Conservation (phyloP, 1,140 invertebrate species). For the Oryctes rhinoceros region DNA sequence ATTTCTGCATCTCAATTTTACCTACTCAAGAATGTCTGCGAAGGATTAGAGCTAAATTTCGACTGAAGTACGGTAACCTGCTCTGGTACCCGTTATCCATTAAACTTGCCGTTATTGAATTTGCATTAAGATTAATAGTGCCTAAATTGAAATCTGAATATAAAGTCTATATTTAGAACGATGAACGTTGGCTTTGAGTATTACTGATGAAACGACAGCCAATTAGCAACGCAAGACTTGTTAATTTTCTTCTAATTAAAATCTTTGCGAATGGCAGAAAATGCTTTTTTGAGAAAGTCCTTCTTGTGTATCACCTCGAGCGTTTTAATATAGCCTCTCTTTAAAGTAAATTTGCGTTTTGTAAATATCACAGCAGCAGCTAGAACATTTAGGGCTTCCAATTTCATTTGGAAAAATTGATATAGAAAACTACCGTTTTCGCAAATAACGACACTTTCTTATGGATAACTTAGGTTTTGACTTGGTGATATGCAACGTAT, state of each 20-base stretch:
- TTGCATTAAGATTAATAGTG: conserved; percentile 13
- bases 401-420: too few species aligned
- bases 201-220: not conserved
- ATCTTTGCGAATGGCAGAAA: not conserved
- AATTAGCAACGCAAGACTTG: not conserved
- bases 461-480: too few species aligned
- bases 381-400: too few species aligned
- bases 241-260: conserved; percentile 20
- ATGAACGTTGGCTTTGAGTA: not conserved
- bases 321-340: not conserved
- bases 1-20: not conserved
- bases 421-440: too few species aligned
- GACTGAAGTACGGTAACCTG: not conserved
- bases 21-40: conserved; percentile 22
- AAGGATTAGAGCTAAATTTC: conserved; percentile 8
- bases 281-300: not conserved
- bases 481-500: too few species aligned
- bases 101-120: conserved; percentile 9
- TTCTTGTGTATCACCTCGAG: not conserved
- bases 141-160: not conserved
- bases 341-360: too few species aligned
- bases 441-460: too few species aligned
- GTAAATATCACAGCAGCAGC: too few species aligned
- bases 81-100: not conserved
- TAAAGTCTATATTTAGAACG: not conserved